Evolutionary conservation across 2,888 invertebrate species (phyloP), one percentile per base, ranked within the genome.

Genomic region (Brachyptera risi): DNA sequence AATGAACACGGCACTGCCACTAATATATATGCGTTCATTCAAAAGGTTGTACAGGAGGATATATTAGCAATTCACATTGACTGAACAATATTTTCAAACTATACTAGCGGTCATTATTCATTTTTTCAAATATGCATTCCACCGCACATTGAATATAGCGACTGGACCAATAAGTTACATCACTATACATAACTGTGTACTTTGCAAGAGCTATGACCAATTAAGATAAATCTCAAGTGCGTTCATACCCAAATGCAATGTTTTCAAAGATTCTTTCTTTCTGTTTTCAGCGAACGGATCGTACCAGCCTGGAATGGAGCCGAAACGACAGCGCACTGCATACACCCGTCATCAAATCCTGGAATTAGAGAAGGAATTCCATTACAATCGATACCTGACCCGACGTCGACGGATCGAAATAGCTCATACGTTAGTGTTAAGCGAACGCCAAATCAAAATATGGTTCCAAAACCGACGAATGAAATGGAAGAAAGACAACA

Each of bases 261-360:
- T 31, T 11, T 31, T 7, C 7, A 11, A 9, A 31, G 5, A 5
- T 5, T 11, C 19, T 17, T 2, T 42, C 21, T 5, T 42, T 75
- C 75, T 76, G 76, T 76, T 83, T 82, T 65, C 84, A 93, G 93
- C 91, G 51, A 92, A 90, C 74, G 92, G 92, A 65, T 84, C 86
- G 56, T 94, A 84, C 75, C 90, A 91, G 75, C 92, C 93, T 7
- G 93, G 93, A 63, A 92, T 92, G 89, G 95, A 96, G 75, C 93
- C 95, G 58, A 96, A 96, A 77, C 83, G 97, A 66, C 96, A 96
- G 75, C 84, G 97, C 70, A 97, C 96, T 68, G 96, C 96, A 65
- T 97, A 97, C 83, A 97, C 96, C 64, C 86, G 96, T 76, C 95
- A 96, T 81, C 97, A 97, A 83, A 96, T 96, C 74, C 82, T 97